Percentiles rank a stretch among this genome's conserved stretches.
phyloP scores from a whole-genome alignment of 2,888 invertebrate genomes.

The Rotaria magnacalcarata region DNA sequence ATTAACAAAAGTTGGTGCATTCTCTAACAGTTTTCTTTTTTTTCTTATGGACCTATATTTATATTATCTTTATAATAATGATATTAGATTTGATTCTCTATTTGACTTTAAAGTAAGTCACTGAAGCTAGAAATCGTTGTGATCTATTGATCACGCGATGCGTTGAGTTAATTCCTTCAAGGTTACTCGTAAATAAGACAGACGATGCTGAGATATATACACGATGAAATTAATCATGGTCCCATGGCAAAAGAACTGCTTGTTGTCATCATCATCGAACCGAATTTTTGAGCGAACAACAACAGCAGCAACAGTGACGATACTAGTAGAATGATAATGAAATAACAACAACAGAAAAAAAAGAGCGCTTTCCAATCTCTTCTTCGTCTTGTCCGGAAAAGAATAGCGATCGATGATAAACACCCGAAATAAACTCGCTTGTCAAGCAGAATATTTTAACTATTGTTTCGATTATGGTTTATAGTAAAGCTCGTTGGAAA shows the following conservation, averaged over 20 bases:
- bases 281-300: neutral
- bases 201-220: neutral
- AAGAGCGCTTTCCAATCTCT: neutral
- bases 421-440: conserved; percentile 61
- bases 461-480: conserved; percentile 70
- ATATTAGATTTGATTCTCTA: neutral
- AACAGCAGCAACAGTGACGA: neutral
- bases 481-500: conserved; percentile 66
- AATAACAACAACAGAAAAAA: neutral
- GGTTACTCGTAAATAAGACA: neutral
- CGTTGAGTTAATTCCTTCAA: too few species aligned
- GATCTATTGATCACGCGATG: too few species aligned
- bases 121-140: too few species aligned
- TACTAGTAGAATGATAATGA: neutral
- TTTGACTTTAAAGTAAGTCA: too few species aligned
- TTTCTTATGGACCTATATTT: neutral
- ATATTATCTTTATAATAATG: neutral
- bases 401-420: conserved; percentile 48
- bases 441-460: conserved; percentile 71
- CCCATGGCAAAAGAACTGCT: neutral
- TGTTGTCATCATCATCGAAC: neutral
- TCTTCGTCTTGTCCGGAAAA: neutral
- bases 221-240: neutral
- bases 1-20: neutral
- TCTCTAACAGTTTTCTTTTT: neutral